Base-by-base conservation (phyloP, 2,888 invertebrate genomes). In the Resseliella maxima region DNA sequence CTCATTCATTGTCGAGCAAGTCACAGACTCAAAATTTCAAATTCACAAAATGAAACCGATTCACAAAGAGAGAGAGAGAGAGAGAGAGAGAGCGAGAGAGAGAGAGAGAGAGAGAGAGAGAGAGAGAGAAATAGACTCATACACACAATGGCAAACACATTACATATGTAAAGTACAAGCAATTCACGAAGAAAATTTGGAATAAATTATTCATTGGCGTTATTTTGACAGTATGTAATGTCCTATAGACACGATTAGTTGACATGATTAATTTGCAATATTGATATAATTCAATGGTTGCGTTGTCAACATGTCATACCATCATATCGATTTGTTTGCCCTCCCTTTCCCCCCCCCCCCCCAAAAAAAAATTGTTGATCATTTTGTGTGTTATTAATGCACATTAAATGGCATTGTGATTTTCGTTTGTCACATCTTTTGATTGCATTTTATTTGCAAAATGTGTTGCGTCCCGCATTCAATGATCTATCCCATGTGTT, bases 251-350 rank as follows among this genome's bases (percentile, higher is more conserved):
- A 31, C 21, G 72, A 72, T 31, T 72, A 72, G 72, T 72, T 72
- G 72, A 72, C 35, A 35, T 72, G 72, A 72, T 31, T 72, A 3
- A 59, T 59, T 59, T 59, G 15, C 72, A 72, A 72, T 72, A 72
- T 72, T 35, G 72, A 31, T 31, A 41, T 50, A 31, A 18, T 31
- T 72, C 72, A 72, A 31, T 72, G 35, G 35, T 31, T 35, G 72
- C 31, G 72, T 31, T 72, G 72, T 72, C 72, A 72, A 12, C 72
- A 72, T 72, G 72, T 72, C 72, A 72, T 72, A n/a, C 31, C 72
- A 59, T 5, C 24, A n/a, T 2, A 72, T 35, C 72, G 35, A 72
- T 72, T 72, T n/a, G 15, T n/a, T n/a, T 59, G 24, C 59, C 5
- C n/a, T n/a, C n/a, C n/a, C n/a, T n/a, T n/a, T n/a, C n/a, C n/a